Base-by-base conservation (phyloP, 2,113 vertebrate species). In the Alexandromys fortis region DNA sequence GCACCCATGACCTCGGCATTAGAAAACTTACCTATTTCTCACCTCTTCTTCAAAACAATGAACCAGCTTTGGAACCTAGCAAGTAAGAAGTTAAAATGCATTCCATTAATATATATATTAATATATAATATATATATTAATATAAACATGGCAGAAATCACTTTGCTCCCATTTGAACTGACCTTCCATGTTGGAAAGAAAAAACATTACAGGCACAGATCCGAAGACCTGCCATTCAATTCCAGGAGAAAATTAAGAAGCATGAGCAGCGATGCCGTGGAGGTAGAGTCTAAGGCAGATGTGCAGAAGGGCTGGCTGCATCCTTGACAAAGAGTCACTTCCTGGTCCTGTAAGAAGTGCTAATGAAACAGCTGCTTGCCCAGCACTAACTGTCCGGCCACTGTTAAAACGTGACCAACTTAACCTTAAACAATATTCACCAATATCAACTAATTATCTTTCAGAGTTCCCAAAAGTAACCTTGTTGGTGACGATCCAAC, bases 21-120 rank as follows among this genome's bases (percentile, higher is more conserved):
- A 96, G 92, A 96, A 97, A 96, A 83, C 21, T 76, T 92, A 83
- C 1, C 93, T 90, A 61, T 92, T 94, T 96, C 92, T 95, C 73
- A 94, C 94, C 78, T 95, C 45, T 42, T 92, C 92, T 96, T 97
- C 95, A 91, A 97, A 97, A 86, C 78, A 93, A 47, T n/a, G 10
- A 96, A 21, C 47, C 85, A 95, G 97, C 85, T 91, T 87, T 90
- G 70, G 68, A 94, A 61, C n/a, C 70, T 86, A 79, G 92, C 97
- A 96, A 72, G 12, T 97, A 92, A 83, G 82, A 88, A 88, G 73
- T 97, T 97, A 97, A 98, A 98, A 98, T 97, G 86, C 55, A 96
- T 94, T 93, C 90, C 87, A 93, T 86, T 97, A 3, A 76, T 94
- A 49, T 49, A 52, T 52, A 52, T 52, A 55, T 13, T 52, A 52